Percentiles rank a stretch among this genome's conserved stretches.
These are phyloP conservation scores for Dascyllus trimaculatus DNA, from an alignment of 2,113 vertebrate species.

Conservation along the genomic window DNA sequence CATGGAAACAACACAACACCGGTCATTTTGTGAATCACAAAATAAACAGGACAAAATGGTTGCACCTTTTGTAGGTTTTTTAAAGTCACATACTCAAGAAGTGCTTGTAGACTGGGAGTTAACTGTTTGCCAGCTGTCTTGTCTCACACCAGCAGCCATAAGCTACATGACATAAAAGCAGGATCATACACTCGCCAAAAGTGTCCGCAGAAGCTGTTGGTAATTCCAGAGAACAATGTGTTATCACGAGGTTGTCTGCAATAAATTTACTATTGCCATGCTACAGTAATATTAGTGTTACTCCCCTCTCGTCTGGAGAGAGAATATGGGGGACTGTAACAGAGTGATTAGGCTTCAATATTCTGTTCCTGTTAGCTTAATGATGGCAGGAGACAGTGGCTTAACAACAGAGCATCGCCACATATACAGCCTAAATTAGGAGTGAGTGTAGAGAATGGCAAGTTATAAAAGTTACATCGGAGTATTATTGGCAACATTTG, in stretches of 20 bases:
- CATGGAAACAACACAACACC: background rate
- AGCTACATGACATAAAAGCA: background rate
- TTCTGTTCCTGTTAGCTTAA: background rate
- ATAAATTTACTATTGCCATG: background rate
- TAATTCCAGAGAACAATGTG: background rate
- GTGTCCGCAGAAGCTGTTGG: conserved; percentile 1
- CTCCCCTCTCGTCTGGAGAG: background rate
- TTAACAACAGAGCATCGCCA: background rate
- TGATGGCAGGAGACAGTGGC: background rate
- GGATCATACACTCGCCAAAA: conserved; percentile 4
- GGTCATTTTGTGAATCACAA: conserved; percentile 16
- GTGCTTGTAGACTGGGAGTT: background rate
- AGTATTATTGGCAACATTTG: background rate
- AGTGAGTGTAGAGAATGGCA: background rate
- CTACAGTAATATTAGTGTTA: background rate
- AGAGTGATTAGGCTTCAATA: background rate
- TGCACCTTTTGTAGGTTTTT: conserved; percentile 10
- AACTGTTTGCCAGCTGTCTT: background rate
- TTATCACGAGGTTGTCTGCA: background rate
- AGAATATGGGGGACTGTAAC: background rate
- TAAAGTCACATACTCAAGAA: background rate
- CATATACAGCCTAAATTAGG: background rate
- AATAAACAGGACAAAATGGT: conserved; percentile 17
- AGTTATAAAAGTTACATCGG: background rate
- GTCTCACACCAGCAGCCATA: background rate